These are phyloP conservation scores for Dermatemys mawii DNA, from an alignment of 2,113 vertebrate species.

Conservation along the genomic window DNA sequence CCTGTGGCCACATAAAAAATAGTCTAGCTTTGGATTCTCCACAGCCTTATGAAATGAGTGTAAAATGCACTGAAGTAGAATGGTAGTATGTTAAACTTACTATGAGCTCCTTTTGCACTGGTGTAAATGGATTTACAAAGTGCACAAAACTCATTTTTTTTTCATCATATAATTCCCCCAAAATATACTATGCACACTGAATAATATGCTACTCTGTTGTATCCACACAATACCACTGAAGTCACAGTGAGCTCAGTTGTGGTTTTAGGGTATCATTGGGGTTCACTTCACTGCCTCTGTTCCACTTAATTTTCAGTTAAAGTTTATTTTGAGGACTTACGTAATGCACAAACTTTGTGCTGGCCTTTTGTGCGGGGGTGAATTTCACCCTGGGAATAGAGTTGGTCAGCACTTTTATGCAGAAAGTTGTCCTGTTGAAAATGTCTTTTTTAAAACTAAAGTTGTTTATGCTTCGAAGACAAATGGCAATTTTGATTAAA, in stretches of 20 bases:
- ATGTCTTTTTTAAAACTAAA: not conserved
- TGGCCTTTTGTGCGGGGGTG: not conserved
- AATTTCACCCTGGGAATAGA: not conserved
- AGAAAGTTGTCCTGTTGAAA: not conserved
- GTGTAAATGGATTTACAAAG: rapidly evolving
- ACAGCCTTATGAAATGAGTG: rapidly evolving
- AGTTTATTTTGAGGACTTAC: not conserved
- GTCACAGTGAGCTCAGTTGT: not conserved
- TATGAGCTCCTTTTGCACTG: not conserved
- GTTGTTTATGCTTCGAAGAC: not conserved
- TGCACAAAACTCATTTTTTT: rapidly evolving
- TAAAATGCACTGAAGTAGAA: too few species aligned
- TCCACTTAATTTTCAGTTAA: not conserved
- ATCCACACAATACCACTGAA: not conserved
- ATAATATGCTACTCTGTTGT: rapidly evolving
- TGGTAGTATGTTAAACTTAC: not conserved
- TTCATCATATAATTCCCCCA: rapidly evolving
- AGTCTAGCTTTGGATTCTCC: rapidly evolving
- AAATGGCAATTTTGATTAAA: not conserved
- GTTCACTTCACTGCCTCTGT: not conserved
- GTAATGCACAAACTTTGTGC: not conserved
- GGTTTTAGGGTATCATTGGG: not conserved
- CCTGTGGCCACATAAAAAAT: slow-evolving; percentile 34
- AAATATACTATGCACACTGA: not conserved
- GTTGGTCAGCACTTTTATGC: not conserved